Evolutionary conservation across 2,888 invertebrate genomes (phyloP).

Genomic region (Toxonevra muliebris): DNA sequence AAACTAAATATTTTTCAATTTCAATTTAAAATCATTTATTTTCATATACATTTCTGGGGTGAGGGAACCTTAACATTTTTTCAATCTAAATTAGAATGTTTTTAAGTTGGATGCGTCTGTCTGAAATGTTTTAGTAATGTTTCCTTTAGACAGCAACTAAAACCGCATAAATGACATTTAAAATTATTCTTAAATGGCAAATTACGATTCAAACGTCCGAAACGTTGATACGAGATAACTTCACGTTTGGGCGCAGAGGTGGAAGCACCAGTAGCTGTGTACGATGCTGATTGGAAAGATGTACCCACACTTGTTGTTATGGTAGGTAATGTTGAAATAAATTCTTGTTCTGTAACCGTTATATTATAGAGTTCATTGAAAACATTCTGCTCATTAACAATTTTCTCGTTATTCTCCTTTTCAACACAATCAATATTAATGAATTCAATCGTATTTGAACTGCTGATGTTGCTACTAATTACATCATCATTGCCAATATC

Average conservation of each 20-base stretch:
- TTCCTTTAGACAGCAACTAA: conserved; percentile 50
- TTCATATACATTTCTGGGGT: not conserved
- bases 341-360: not conserved
- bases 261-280: not conserved
- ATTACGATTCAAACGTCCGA: conserved; percentile 50
- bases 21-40: not conserved
- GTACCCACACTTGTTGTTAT: too few species aligned
- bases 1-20: not conserved
- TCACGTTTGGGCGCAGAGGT: conserved; percentile 32
- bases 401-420: not conserved
- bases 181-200: conserved; percentile 45
- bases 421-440: not conserved
- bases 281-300: too few species aligned
- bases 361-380: not conserved
- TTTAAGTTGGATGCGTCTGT: conserved; percentile 50
- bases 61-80: not conserved
- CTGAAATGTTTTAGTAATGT: conserved; percentile 51
- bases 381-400: not conserved
- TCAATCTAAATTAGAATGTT: conserved; percentile 13
- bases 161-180: conserved; percentile 57
- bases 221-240: conserved; percentile 54
- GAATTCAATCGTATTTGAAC: not conserved
- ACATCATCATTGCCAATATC: conserved; percentile 22
- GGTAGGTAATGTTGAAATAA: too few species aligned
- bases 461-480: not conserved